A percentile compares a stretch with the other conserved stretches of the same genome.
phyloP scores from a whole-genome alignment of 2,888 invertebrate species.

The Ctenicera cuprea region DNA sequence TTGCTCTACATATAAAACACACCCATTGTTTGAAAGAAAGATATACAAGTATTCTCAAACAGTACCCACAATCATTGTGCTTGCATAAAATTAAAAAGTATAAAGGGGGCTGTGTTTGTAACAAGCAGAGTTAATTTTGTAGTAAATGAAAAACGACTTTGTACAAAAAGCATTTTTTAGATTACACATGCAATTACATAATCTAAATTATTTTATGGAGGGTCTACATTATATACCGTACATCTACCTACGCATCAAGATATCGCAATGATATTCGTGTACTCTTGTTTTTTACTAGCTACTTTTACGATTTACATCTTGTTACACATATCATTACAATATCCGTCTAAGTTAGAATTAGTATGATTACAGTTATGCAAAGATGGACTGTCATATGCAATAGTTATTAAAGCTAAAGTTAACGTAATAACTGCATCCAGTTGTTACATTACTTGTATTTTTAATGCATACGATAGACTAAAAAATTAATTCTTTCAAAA shows the following conservation, averaged over 20 bases:
- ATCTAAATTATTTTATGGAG: constrained; percentile 71
- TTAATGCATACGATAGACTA: constrained; percentile 49
- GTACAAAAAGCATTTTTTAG: constrained; percentile 71
- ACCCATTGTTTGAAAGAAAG: constrained; percentile 66
- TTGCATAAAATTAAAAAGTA: constrained; percentile 41
- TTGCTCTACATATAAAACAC: constrained; percentile 59
- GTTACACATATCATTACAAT: constrained; percentile 58
- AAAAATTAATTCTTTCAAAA: constrained; percentile 53
- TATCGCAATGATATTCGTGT: constrained; percentile 53
- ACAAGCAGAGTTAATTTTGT: constrained; percentile 59
- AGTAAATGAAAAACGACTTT: constrained; percentile 68
- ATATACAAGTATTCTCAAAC: constrained; percentile 64
- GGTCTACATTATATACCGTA: constrained; percentile 70
- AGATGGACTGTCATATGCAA: constrained; percentile 72
- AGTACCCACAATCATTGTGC: constrained; percentile 51
- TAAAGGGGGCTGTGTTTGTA: constrained; percentile 60
- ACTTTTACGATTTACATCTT: constrained; percentile 53
- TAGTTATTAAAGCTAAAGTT: constrained; percentile 50
- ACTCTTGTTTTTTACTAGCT: constrained; percentile 46
- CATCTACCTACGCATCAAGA: constrained; percentile 68
- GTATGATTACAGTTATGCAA: constrained; percentile 67
- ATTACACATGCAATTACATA: constrained; percentile 71
- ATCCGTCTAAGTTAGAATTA: constrained; percentile 62
- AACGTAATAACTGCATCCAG: constrained; percentile 43
- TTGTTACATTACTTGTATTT: constrained; percentile 43